phyloP scores from a whole-genome alignment of 37 sponge, comb jelly and placozoan species.

The Geodia barretti region DNA sequence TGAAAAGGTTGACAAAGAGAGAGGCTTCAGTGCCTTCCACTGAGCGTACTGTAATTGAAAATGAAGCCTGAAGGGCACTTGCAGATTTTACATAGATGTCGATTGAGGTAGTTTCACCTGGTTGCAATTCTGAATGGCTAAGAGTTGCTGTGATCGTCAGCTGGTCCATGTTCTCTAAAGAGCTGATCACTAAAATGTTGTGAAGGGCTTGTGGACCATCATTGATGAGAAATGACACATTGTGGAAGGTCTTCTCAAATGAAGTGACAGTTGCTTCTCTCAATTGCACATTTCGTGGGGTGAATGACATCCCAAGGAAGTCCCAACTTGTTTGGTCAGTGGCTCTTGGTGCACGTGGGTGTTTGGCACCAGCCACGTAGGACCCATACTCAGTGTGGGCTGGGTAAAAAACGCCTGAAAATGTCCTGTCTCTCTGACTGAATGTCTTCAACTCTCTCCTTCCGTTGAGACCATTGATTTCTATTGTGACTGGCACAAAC shows the following conservation, averaged over 20 bases:
- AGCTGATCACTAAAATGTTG: not conserved
- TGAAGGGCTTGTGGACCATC: slow-evolving; percentile 34
- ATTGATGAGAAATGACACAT: slow-evolving; percentile 25
- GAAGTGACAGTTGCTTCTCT: slow-evolving; percentile 3
- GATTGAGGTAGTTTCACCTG: slow-evolving; percentile 11
- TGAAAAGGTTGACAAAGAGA: not conserved
- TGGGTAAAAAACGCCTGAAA: slow-evolving; percentile 22
- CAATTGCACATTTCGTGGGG: slow-evolving; percentile 1
- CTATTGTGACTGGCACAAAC: slow-evolving; percentile 34
- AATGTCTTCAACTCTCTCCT: slow-evolving; percentile 18
- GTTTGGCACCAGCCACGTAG: slow-evolving; percentile 24
- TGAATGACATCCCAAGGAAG: slow-evolving; percentile 29
- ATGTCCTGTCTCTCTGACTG: slow-evolving; percentile 6
- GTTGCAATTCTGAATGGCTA: not conserved
- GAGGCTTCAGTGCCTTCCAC: slow-evolving; percentile 3
- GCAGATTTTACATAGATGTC: not conserved
- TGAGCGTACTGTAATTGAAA: slow-evolving; percentile 6
- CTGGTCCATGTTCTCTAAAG: not conserved
- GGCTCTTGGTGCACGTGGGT: not conserved
- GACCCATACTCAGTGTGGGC: slow-evolving; percentile 30
- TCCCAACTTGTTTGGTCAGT: not conserved
- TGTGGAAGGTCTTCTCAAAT: slow-evolving; percentile 29
- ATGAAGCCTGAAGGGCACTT: not conserved
- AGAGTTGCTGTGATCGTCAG: not conserved
- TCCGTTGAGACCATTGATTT: not conserved